Evolutionary conservation across 64 coral and sea anemone genomes (phyloP), one percentile per base, ranked within the genome.

Genomic region (Montipora sp.): DNA sequence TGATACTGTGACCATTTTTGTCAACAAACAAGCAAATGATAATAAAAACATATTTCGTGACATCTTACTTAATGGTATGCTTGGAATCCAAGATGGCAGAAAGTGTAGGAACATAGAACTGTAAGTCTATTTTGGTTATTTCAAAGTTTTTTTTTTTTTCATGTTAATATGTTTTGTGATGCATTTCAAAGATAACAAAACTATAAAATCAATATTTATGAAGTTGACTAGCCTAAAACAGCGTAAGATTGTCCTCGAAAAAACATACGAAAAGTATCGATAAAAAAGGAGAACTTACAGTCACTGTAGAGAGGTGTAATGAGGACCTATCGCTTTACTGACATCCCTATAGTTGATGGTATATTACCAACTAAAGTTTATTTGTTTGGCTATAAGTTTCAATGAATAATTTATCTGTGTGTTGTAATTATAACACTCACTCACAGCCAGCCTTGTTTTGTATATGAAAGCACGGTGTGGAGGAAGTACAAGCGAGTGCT

Each of bases 21-120:
- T 67, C 12, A 5, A 67, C 18, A n/a, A 67, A 14, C 12, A 16
- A 81, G 57, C 57, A 81, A 21, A 53, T 53, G 57, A 82, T 82
- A 53, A 82, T 82, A 20, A 49, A 82, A 53, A 18, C 20, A 82
- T 82, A 82, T 82, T 51, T 82, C 19, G 23, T 19, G 44, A 82
- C 19, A 0, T 59, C 58, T 53, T 57, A 50, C 13, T 82, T 50
- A 23, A 50, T 15, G 12, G 22, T 82, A 23, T 8, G 50, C 50
- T 57, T 57, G 58, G 58, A 82, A 82, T 82, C 50, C 80, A 82
- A 49, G n/a, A 82, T 82, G 80, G 44, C 50, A 15, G 80, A 53
- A 57, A 22, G 13, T 82, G 19, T 57, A 57, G n/a, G 21, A 82
- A 59, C 58, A 50, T 23, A 82, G 50, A 82, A 51, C 80, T 82